Evolutionary conservation across 2,888 invertebrate species (phyloP).

Genomic region (Urechis unicinctus): DNA sequence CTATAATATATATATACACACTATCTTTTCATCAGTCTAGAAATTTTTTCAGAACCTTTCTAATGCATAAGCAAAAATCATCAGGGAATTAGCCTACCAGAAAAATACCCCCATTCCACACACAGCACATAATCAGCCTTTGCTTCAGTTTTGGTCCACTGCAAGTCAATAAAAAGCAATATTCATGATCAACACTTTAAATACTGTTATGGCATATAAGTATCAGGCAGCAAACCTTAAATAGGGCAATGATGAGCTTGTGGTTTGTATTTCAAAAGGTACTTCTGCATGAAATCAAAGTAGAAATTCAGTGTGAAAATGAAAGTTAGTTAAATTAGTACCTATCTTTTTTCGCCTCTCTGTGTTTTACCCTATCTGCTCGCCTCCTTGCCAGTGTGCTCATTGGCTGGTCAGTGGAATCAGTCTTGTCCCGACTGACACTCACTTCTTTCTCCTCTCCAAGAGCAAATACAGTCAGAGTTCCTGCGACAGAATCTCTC

Average conservation of each 20-base stretch:
- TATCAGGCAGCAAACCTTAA: too few relatives aligned
- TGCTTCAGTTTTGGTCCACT: conserved; percentile 68
- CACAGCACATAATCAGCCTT: conserved; percentile 75
- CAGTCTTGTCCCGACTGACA: too few relatives aligned
- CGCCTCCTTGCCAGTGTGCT: background rate
- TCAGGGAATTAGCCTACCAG: conserved; percentile 64
- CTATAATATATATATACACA: too few relatives aligned
- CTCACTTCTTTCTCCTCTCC: background rate
- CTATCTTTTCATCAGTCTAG: too few relatives aligned
- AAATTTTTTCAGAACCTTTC: too few relatives aligned
- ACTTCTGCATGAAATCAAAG: too few relatives aligned
- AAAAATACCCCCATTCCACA: conserved; percentile 81
- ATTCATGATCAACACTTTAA: too few relatives aligned
- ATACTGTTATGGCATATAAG: too few relatives aligned
- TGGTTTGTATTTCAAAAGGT: too few relatives aligned
- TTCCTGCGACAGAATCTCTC: background rate
- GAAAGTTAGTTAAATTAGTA: background rate
- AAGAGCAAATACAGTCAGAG: background rate
- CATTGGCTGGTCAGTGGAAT: background rate
- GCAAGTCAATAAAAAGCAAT: conserved; percentile 1
- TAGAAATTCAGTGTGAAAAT: background rate
- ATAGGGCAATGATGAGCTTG: too few relatives aligned
- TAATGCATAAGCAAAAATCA: too few relatives aligned
- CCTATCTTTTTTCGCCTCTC: background rate
- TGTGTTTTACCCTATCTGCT: background rate